Evolutionary conservation across 2,888 invertebrate species (phyloP).

Genomic region (Abrostola triplasia): DNA sequence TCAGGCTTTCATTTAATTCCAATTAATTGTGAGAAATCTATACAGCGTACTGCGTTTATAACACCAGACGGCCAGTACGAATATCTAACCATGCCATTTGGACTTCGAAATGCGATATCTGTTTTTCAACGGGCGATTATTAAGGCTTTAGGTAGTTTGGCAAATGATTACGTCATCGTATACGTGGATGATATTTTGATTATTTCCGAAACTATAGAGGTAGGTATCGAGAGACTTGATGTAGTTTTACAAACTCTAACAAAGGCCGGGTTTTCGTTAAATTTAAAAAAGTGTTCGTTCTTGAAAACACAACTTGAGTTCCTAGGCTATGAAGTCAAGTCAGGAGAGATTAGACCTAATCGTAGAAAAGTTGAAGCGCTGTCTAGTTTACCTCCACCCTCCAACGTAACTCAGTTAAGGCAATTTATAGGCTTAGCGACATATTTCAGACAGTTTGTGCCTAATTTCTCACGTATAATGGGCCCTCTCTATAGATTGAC

Average conservation of each 20-base stretch:
- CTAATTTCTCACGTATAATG: constrained; percentile 9
- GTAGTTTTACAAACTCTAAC: constrained; percentile 2
- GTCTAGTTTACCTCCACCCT: neutral
- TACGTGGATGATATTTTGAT: constrained; percentile 6
- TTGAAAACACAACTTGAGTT: neutral
- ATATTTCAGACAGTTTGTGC: constrained; percentile 17
- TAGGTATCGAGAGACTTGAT: neutral
- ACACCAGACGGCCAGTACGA: constrained; percentile 4
- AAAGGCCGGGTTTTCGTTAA: constrained; percentile 10
- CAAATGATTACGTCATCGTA: neutral
- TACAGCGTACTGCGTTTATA: constrained; percentile 8
- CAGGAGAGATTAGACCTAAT: neutral
- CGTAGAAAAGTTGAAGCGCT: constrained; percentile 1
- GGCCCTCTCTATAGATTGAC: constrained; percentile 6
- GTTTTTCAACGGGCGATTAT: constrained; percentile 7
- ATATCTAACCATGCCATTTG: constrained; percentile 12
- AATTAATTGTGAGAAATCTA: neutral
- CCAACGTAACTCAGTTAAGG: neutral
- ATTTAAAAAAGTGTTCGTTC: constrained; percentile 6
- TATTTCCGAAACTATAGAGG: neutral
- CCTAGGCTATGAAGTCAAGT: neutral
- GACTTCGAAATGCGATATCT: constrained; percentile 1
- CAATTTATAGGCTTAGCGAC: constrained; percentile 9
- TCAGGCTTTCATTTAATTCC: constrained; percentile 5
- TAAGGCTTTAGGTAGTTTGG: constrained; percentile 4